Evolutionary conservation across 1,140 invertebrate genomes (phyloP), one percentile per base, ranked within the genome.

Genomic region (Apis dorsata): DNA sequence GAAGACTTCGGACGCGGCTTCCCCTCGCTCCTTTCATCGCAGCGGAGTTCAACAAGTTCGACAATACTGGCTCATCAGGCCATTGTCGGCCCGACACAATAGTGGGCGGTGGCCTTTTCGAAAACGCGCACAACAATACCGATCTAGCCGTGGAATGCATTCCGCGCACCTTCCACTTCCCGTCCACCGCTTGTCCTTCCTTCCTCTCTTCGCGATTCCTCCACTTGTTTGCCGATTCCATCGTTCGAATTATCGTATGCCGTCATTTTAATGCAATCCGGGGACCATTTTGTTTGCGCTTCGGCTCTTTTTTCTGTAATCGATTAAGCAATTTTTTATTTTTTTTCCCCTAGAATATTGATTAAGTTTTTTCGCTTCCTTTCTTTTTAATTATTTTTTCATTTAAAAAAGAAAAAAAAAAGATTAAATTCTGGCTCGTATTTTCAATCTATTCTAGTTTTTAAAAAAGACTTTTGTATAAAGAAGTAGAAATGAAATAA

Each of bases 41-140:
- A 21, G 51, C 81, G 34, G 83, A 89, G 82, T 88, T 86, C 77
- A 85, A 85, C 83, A 72, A 86, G 83, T 88, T 86, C 85, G 81
- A 89, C 88, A 89, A 89, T 89, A 74, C 84, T 59, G 53, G 86
- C 86, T 90, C 89, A 89, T 90, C 89, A 87, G 85, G 72, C 79
- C 70, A 90, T 90, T 90, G 90, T 90, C 81, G 82, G 21, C n/a
- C 21, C 53, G 28, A 51, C 73, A 89, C 86, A 90, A 90, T 90
- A 66, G 84, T 60, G 71, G 59, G 82, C 76, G 81, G 60, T 53
- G 28, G 70, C 79, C 79, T 60, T 79, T 65, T 75, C 85, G 79
- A 87, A 87, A 90, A 88, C 77, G 79, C 79, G 63, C 51, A 13
- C 72, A 72, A 87, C 86, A 87, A 88, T 86, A 59, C 44, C 34